phyloP scores from a whole-genome alignment of 2,888 invertebrate species.

The Ptycholaimellus sp. region DNA sequence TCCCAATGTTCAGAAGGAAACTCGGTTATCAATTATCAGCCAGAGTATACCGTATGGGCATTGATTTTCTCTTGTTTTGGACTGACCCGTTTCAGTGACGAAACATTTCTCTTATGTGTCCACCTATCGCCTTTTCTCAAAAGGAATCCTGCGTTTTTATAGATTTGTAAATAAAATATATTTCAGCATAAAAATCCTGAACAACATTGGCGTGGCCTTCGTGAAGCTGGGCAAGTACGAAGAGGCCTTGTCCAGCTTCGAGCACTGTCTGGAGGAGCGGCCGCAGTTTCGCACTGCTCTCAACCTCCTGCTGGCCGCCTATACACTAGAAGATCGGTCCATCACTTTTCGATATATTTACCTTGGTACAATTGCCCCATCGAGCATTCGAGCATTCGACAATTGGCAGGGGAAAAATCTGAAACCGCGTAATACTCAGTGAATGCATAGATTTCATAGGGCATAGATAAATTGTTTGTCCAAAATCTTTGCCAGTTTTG shows the following conservation, averaged over 20 bases:
- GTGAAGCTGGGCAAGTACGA: slow-evolving; percentile 85
- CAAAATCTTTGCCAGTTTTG: too few relatives aligned
- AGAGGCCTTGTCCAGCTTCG: slow-evolving; percentile 83
- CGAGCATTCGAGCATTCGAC: too few relatives aligned
- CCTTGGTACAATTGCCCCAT: too few relatives aligned
- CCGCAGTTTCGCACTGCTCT: slow-evolving; percentile 60
- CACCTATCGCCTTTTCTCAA: too few relatives aligned
- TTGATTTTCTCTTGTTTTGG: not conserved
- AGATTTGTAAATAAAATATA: too few relatives aligned
- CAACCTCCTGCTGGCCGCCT: slow-evolving; percentile 46
- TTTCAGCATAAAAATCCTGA: slow-evolving; percentile 61
- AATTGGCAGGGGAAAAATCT: too few relatives aligned
- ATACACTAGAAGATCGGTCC: slow-evolving; percentile 27
- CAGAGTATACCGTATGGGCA: not conserved
- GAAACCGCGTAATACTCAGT: too few relatives aligned
- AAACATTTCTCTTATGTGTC: not conserved
- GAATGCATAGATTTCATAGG: too few relatives aligned
- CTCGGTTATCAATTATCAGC: slow-evolving; percentile 41
- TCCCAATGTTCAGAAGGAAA: slow-evolving; percentile 67
- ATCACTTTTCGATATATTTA: too few relatives aligned
- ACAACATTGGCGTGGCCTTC: slow-evolving; percentile 80
- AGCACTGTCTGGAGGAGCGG: slow-evolving; percentile 88
- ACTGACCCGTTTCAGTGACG: too few relatives aligned
- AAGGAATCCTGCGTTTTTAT: too few relatives aligned
- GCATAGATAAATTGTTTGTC: too few relatives aligned